Evolutionary conservation across 2,113 vertebrate species (phyloP).

Genomic region (cat (Felis catus)): F.catus_Fca126_mat1.0 CM031420.1:32849001-32849500

Average conservation of each 20-base stretch:
- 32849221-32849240: neutral
- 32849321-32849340: neutral
- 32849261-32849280: neutral
- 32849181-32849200: neutral
- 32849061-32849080: neutral
- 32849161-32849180: neutral
- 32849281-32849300: neutral
- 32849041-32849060: neutral
- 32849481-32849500: neutral
- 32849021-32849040: neutral
- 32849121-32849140: neutral
- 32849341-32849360: neutral
- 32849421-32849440: neutral
- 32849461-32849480: neutral
- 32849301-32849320: neutral
- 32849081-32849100: neutral
- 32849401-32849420: neutral
- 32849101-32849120: neutral
- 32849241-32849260: neutral
- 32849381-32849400: neutral
- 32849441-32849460: neutral
- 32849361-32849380: neutral
- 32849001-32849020: neutral
- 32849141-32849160: rapidly evolving
- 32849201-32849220: neutral